Conservation (phyloP, 1,140 invertebrate genomes). For the Drosophila dunni region DNA sequence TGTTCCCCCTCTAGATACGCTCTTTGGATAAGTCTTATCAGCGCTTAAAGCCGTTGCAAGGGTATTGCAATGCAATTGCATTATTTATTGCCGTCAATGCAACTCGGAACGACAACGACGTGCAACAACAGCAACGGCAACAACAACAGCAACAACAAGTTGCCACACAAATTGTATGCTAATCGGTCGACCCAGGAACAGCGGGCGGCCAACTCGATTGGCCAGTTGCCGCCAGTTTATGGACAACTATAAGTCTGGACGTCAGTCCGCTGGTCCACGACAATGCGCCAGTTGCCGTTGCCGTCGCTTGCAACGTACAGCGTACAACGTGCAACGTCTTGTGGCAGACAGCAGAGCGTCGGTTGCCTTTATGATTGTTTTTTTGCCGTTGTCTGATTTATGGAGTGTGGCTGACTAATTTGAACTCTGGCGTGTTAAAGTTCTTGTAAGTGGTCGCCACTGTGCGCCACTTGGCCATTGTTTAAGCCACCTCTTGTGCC, state of each 20-base stretch:
- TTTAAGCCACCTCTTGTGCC: conserved; percentile 2
- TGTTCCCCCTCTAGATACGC: neutral
- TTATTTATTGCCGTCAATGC: conserved; percentile 70
- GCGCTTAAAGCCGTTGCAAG: conserved; percentile 16
- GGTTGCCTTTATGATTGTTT: conserved; percentile 53
- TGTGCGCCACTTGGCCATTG: conserved; percentile 29
- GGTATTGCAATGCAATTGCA: conserved; percentile 42
- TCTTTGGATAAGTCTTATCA: conserved; percentile 1
- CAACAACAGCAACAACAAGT: conserved; percentile 38
- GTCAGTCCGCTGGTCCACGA: neutral
- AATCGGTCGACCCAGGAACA: conserved; percentile 52
- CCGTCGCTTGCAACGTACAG: neutral
- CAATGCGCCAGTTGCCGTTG: conserved; percentile 40
- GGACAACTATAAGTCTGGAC: conserved; percentile 25
- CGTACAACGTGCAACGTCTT: neutral
- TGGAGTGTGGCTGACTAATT: conserved; percentile 81
- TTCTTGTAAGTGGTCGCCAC: conserved; percentile 54
- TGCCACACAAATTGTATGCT: conserved; percentile 64
- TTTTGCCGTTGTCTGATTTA: conserved; percentile 68
- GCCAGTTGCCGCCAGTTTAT: conserved; percentile 52
- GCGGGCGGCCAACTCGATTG: conserved; percentile 42
- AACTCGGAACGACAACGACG: conserved; percentile 27
- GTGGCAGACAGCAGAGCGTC: conserved; percentile 9
- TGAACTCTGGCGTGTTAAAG: conserved; percentile 69
- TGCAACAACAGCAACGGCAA: conserved; percentile 9